Conservation (phyloP, 1,140 invertebrate genomes). For the Babylonia areolata region DNA sequence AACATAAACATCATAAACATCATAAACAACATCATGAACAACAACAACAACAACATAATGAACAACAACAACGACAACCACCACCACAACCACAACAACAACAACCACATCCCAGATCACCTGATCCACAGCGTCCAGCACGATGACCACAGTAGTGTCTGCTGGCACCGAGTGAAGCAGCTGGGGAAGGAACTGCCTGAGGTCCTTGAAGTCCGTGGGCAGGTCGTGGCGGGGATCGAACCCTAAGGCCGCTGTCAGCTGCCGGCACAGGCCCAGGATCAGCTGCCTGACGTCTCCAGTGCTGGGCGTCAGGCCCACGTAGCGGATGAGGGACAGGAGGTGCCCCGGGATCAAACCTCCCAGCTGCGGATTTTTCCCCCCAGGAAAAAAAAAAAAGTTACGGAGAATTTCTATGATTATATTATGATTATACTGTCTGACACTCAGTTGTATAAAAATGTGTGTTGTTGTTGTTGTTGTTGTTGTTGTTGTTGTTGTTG, state of each 20-base stretch:
- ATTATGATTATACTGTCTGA: too few relatives aligned
- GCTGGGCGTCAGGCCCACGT: slow-evolving; percentile 63
- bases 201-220: slow-evolving; percentile 62
- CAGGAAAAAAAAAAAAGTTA: too few relatives aligned
- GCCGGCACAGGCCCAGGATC: slow-evolving; percentile 93
- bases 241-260: slow-evolving; percentile 57
- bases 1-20: too few relatives aligned
- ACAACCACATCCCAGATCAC: neutral
- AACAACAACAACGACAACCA: too few relatives aligned
- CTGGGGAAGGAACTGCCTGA: slow-evolving; percentile 61
- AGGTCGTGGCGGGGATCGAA: slow-evolving; percentile 44
- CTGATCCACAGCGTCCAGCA: slow-evolving; percentile 69
- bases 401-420: too few relatives aligned
- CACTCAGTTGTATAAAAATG: too few relatives aligned
- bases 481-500: too few relatives aligned
- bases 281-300: slow-evolving; percentile 86
- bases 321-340: slow-evolving; percentile 61
- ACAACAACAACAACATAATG: too few relatives aligned
- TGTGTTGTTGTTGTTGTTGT: too few relatives aligned
- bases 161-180: slow-evolving; percentile 60
- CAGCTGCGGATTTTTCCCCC: neutral
- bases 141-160: slow-evolving; percentile 62
- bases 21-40: too few relatives aligned
- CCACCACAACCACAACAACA: neutral
- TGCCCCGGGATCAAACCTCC: slow-evolving; percentile 68